Conservation (phyloP, 2,113 vertebrate genomes). For the Eptatretus burgeri region DNA sequence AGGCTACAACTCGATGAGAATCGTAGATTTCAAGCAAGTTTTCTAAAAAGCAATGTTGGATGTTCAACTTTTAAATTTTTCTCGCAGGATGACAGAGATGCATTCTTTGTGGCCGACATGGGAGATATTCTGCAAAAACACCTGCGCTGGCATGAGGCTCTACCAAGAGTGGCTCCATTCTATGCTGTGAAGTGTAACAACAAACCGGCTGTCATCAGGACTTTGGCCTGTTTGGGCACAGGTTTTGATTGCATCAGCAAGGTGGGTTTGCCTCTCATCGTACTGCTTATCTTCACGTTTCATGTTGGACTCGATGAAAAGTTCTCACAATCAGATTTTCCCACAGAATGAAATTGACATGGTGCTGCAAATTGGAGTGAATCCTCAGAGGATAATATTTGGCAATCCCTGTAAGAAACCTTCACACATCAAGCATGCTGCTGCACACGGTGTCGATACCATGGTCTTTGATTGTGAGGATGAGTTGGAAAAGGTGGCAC, state of each 20-base stretch:
- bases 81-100: constrained; percentile 13
- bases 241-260: constrained; percentile 30
- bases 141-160: constrained; percentile 21
- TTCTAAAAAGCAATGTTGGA: too few species aligned
- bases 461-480: constrained; percentile 30
- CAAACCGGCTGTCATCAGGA: constrained; percentile 22
- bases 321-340: not conserved
- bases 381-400: constrained; percentile 22
- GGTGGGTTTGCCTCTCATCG: constrained; percentile 14
- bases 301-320: too few species aligned
- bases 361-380: constrained; percentile 19
- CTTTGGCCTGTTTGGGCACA: constrained; percentile 25
- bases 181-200: constrained; percentile 25
- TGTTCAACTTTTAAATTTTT: not conserved
- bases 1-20: too few species aligned
- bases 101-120: constrained; percentile 29
- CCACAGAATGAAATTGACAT: constrained; percentile 21
- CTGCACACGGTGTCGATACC: constrained; percentile 17
- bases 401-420: constrained; percentile 29
- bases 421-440: constrained; percentile 23
- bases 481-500: constrained; percentile 27
- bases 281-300: not conserved
- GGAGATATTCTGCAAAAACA: constrained; percentile 26
- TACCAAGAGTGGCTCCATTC: constrained; percentile 24
- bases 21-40: too few species aligned